phyloP scores from a whole-genome alignment of 2,113 vertebrate genomes.

The Microcebus griseorufus region DNA sequence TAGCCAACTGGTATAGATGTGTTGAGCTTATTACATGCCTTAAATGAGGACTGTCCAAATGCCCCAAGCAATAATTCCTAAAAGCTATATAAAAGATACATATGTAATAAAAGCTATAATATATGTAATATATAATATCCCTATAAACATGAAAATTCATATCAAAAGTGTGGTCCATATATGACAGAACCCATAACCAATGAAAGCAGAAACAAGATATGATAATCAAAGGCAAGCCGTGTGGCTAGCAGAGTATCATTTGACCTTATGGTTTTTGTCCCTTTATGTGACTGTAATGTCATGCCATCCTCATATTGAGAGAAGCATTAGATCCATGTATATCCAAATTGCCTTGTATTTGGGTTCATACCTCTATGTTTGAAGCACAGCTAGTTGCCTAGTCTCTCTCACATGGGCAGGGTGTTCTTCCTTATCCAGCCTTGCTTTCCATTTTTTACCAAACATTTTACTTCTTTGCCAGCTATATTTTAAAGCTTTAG shows the following conservation, averaged over 20 bases:
- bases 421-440: not conserved
- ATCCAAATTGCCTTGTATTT: not conserved
- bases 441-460: not conserved
- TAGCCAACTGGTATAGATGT: not conserved
- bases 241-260: not conserved
- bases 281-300: not conserved
- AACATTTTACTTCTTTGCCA: not conserved
- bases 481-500: not conserved
- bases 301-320: not conserved
- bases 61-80: not conserved
- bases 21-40: not conserved
- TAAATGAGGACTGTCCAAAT: not conserved
- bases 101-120: not conserved
- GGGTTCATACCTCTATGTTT: not conserved
- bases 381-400: not conserved
- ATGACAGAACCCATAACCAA: not conserved
- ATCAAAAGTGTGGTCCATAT: not conserved
- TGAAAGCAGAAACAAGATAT: not conserved
- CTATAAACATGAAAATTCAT: not conserved
- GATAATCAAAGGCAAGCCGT: not conserved
- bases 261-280: not conserved
- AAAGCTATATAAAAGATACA: not conserved
- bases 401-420: not conserved
- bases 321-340: not conserved
- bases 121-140: not conserved